Conservation (phyloP, 2,888 invertebrate genomes). For the Drosophila colorata region DNA sequence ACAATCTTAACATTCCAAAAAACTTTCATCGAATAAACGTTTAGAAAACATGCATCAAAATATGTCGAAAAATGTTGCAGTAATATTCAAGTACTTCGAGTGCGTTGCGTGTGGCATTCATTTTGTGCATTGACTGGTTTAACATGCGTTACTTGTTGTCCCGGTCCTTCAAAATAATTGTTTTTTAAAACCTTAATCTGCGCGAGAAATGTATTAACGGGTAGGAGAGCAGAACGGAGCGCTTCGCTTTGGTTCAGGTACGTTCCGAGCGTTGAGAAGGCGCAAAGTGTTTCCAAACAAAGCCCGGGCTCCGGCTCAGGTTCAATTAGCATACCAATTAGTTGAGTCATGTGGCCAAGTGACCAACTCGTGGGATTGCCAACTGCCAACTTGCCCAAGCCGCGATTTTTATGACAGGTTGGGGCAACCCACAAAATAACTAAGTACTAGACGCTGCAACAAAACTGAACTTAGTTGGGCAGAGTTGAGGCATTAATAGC, state of each 20-base stretch:
- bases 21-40: too few species aligned
- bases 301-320: constrained; percentile 31
- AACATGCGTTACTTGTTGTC: constrained; percentile 46
- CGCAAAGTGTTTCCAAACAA: constrained; percentile 74
- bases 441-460: constrained; percentile 10
- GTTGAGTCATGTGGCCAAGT: constrained; percentile 57
- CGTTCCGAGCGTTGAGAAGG: constrained; percentile 16
- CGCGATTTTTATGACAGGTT: constrained; percentile 79
- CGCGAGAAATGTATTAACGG: constrained; percentile 76
- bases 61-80: too few species aligned
- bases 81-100: not conserved
- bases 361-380: constrained; percentile 44
- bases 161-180: constrained; percentile 53
- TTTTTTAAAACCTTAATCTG: constrained; percentile 78
- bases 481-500: constrained; percentile 44
- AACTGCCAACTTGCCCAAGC: constrained; percentile 36
- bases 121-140: constrained; percentile 19
- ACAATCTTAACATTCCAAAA: too few species aligned
- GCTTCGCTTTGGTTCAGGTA: not conserved
- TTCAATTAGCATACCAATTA: constrained; percentile 75
- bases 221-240: constrained; percentile 55
- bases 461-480: not conserved
- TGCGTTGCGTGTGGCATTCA: not conserved
- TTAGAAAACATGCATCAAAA: too few species aligned
- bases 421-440: constrained; percentile 56